Conservation (phyloP, 2,113 vertebrate species). For the Nothobranchius kuhntae region DNA sequence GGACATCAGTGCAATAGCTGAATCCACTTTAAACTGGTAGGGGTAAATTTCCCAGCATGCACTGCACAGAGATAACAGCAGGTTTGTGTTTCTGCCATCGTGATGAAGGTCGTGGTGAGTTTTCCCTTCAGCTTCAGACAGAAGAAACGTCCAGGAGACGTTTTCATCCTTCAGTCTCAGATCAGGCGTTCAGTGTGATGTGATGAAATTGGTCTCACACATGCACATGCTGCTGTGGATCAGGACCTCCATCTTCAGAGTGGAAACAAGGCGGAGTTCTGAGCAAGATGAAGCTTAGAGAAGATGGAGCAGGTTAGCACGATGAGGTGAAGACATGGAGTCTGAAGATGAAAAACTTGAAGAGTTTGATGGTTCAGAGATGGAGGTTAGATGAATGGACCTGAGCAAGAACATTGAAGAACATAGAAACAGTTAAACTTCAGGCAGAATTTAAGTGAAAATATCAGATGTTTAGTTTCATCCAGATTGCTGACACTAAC, state of each 20-base stretch:
- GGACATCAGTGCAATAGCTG: no score
- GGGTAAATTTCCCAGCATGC: no score
- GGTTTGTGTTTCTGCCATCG: no score
- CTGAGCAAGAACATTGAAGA: conserved; percentile 9
- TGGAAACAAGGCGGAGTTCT: conserved; percentile 21
- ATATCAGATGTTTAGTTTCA: background rate
- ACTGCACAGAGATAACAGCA: no score
- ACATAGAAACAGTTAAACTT: background rate
- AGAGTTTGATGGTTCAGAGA: background rate
- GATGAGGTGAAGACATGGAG: background rate
- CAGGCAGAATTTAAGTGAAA: background rate
- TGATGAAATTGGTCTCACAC: no score
- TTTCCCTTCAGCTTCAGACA: no score
- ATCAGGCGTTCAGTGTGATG: no score
- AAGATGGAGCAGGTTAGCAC: background rate
- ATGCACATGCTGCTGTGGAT: background rate
- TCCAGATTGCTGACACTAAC: background rate
- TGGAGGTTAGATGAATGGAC: conserved; percentile 5
- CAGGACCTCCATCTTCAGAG: background rate
- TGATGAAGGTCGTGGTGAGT: no score
- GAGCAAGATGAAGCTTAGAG: conserved; percentile 10
- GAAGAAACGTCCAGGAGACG: no score
- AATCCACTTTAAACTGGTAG: no score
- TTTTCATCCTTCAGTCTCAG: no score
- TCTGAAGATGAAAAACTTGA: background rate